These are phyloP conservation scores for Poecile atricapillus DNA, from an alignment of 2,113 vertebrate genomes.

Conservation along the genomic window DNA sequence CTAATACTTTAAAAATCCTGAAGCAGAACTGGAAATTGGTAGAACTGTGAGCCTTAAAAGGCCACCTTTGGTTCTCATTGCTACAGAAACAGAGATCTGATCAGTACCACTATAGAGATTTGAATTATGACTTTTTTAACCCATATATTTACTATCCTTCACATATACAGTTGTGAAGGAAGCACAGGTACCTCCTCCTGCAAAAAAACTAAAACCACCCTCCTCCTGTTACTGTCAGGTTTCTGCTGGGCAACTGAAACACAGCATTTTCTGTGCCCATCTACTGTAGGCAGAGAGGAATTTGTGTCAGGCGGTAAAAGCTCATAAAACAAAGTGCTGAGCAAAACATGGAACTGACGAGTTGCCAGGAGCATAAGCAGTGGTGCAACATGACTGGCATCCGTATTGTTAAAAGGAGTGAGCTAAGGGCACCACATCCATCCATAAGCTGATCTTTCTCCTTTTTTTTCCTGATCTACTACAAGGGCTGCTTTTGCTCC, in stretches of 20 bases:
- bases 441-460: not conserved
- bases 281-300: not conserved
- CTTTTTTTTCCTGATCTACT: not conserved
- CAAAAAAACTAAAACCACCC: not conserved
- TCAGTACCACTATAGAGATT: conserved; percentile 9
- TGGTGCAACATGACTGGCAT: not conserved
- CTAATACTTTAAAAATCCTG: conserved; percentile 61
- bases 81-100: conserved; percentile 61
- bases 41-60: conserved; percentile 56
- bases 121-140: conserved; percentile 26
- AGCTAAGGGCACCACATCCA: not conserved
- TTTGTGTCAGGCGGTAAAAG: not conserved
- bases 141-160: conserved; percentile 17
- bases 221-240: not conserved
- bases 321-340: not conserved
- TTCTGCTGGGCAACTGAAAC: not conserved
- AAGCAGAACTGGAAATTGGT: conserved; percentile 55
- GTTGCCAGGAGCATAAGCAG: not conserved
- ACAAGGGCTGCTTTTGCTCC: not conserved
- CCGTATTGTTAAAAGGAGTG: not conserved
- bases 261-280: not conserved
- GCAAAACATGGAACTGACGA: not conserved
- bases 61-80: conserved; percentile 58
- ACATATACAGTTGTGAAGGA: not conserved
- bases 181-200: not conserved